Evolutionary conservation across 1,140 invertebrate genomes (phyloP), one percentile per base, ranked within the genome.

Genomic region (Leptoteleia sp.): DNA sequence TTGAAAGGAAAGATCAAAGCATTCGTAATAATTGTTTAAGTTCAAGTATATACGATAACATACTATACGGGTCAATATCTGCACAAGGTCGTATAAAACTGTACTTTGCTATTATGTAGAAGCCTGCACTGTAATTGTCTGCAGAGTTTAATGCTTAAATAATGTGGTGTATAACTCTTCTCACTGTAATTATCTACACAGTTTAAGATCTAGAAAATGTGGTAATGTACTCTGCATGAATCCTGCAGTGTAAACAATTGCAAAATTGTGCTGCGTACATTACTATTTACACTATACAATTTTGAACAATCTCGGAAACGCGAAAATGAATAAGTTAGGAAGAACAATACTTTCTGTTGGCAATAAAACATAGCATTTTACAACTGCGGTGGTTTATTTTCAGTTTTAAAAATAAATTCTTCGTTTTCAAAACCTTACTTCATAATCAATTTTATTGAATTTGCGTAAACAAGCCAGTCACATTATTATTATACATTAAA

Each of bases 181-280:
- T 57, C 42, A 40, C 42, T 68, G 64, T 68, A 68, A 68, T 68
- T 68, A 68, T 68, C 52, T 57, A 40, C 52, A 40, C 6, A 50
- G 64, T 68, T 68, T 68, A 68, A 68, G 52, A 70, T 70, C 65
- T 70, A 70, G 35, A 59, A 40, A 59, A 59, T 59, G 65, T 43
- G 54, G 54, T 52, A 50, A 70, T 67, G 54, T 33, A 48, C 52
- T 38, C 33, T 1, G 9, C 43, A 43, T 70, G 52, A 70, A 70
- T 70, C 43, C 35, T 59, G 35, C 45, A 31, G 65, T 40, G 37
- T 42, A 70, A 70, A 70, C 43, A 68, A 59, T 50, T 42, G 15
- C 55, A 71, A 61, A 61, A 61, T 59, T 57, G 31, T 40, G 16
- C 12, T 19, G 45, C 27, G 8, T 22, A 61, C 35, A 16, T 25